Percentiles rank a stretch among this genome's conserved stretches.
phyloP scores from a whole-genome alignment of 2,113 vertebrate genomes.

The Collichthys lucidus region DNA sequence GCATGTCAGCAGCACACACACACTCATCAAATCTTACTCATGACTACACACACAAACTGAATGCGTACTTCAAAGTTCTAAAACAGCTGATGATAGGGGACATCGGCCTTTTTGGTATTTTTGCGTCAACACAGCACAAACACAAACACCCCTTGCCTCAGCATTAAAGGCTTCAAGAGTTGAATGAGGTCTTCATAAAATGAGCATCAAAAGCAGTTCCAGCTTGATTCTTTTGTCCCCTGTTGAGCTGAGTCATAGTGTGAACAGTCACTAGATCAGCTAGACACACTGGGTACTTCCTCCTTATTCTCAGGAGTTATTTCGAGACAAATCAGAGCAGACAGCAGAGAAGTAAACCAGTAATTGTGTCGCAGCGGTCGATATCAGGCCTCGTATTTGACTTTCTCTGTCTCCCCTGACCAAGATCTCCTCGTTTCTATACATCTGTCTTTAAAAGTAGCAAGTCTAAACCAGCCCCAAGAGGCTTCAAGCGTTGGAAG shows the following conservation, averaged over 20 bases:
- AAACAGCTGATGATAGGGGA: constrained; percentile 17
- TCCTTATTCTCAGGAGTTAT: constrained; percentile 43
- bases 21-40: background rate
- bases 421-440: background rate
- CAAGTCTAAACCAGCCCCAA: background rate
- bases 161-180: constrained; percentile 7
- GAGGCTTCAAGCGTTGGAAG: background rate
- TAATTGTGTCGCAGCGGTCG: constrained; percentile 42
- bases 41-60: constrained; percentile 23
- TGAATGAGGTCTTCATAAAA: background rate
- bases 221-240: background rate
- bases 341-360: constrained; percentile 30
- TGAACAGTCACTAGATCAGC: constrained; percentile 18
- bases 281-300: background rate
- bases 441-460: constrained; percentile 4
- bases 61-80: background rate
- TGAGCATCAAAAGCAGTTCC: background rate
- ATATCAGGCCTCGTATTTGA: constrained; percentile 45
- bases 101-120: background rate
- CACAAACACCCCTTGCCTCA: constrained; percentile 11
- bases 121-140: background rate
- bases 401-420: constrained; percentile 6
- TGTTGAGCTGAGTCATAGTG: constrained; percentile 2
- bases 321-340: constrained; percentile 45
- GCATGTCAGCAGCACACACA: background rate